phyloP scores from a whole-genome alignment of 2,797 vertebrate species.

The Betta splendens region DNA sequence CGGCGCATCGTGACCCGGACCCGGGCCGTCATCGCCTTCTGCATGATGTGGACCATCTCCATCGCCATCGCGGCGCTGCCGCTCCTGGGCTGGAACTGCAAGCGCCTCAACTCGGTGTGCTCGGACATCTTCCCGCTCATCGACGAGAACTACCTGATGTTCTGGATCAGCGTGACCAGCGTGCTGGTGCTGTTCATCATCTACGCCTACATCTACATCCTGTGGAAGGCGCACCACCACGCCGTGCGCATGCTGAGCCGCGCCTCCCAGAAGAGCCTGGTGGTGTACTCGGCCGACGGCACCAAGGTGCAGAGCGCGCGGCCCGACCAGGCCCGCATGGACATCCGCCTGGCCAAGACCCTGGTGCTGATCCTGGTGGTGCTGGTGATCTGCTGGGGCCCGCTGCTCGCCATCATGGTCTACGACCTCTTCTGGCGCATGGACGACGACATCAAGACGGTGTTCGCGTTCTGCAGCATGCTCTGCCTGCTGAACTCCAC shows the following conservation, averaged over 20 bases:
- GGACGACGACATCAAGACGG: conserved; percentile 96
- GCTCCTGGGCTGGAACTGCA: conserved; percentile 99
- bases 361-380: conserved; percentile 98
- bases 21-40: conserved; percentile 98
- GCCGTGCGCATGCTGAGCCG: conserved; percentile 97
- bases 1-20: conserved; percentile 97
- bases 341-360: conserved; percentile 98
- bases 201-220: conserved; percentile 98
- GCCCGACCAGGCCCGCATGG: conserved; percentile 97
- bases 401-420: conserved; percentile 96
- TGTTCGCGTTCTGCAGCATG: conserved; percentile 99
- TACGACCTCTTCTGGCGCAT: conserved; percentile 99
- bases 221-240: conserved; percentile 98
- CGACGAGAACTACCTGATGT: conserved; percentile 97
- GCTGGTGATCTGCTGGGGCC: conserved; percentile 99
- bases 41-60: conserved; percentile 98
- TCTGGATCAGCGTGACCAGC: conserved; percentile 98
- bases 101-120: conserved; percentile 92
- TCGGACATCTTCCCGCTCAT: conserved; percentile 99
- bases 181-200: conserved; percentile 96
- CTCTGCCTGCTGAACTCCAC: conserved; percentile 99
- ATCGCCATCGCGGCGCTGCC: conserved; percentile 96
- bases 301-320: conserved; percentile 95
- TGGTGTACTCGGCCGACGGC: conserved; percentile 93
- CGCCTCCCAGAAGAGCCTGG: conserved; percentile 96